Conservation (phyloP, 2,113 vertebrate genomes). For the Sakesphorus luctuosus region DNA sequence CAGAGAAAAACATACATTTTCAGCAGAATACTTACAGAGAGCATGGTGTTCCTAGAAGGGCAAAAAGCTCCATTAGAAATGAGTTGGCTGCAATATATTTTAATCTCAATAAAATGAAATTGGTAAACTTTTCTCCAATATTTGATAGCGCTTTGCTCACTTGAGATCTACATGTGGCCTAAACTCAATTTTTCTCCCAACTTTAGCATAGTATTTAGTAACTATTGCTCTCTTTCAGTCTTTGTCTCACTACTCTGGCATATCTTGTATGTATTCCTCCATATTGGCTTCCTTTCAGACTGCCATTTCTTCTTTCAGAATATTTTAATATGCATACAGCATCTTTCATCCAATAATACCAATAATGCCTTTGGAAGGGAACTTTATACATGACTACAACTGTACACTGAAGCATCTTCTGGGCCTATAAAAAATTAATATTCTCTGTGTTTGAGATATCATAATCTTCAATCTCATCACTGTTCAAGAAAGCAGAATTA, state of each 20-base stretch:
- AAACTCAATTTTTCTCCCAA: neutral
- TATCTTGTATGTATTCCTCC: neutral
- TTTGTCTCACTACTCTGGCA: neutral
- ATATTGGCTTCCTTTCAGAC: neutral
- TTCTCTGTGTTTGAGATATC: neutral
- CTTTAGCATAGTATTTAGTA: neutral
- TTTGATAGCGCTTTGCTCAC: neutral
- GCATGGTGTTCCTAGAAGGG: neutral
- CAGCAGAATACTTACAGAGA: neutral
- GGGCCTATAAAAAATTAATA: neutral
- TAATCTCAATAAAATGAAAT: neutral
- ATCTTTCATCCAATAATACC: neutral
- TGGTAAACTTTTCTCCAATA: neutral
- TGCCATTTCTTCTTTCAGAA: neutral
- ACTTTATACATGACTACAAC: neutral
- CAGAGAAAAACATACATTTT: neutral
- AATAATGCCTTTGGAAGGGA: neutral
- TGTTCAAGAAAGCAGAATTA: neutral
- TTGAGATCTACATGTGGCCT: accelerated
- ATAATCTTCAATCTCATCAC: neutral
- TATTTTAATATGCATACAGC: neutral
- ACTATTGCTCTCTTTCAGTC: neutral
- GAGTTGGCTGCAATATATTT: neutral
- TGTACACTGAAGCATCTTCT: neutral
- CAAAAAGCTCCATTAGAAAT: neutral